phyloP scores from a whole-genome alignment of 2,113 vertebrate genomes.

The Pycnonotus jocosus region DNA sequence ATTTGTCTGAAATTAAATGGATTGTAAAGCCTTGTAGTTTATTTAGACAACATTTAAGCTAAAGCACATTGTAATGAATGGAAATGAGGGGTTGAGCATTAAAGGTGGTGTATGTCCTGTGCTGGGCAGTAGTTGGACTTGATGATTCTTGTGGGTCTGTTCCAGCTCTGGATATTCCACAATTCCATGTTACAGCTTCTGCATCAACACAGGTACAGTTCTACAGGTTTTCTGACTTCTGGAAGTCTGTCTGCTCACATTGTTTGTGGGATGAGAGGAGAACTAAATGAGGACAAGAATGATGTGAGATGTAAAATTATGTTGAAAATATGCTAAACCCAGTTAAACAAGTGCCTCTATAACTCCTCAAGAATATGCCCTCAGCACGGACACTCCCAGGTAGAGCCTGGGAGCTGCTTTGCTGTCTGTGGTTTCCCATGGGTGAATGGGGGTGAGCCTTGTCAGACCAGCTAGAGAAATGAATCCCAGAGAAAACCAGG shows the following conservation, averaged over 20 bases:
- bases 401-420: neutral
- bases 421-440: fast-evolving
- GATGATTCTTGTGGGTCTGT: neutral
- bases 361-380: neutral
- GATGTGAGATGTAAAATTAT: neutral
- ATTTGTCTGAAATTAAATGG: neutral
- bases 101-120: neutral
- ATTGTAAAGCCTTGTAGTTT: neutral
- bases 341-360: neutral
- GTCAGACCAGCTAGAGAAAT: neutral
- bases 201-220: neutral
- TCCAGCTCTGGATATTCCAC: neutral
- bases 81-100: neutral
- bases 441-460: fast-evolving
- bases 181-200: neutral
- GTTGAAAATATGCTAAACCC: neutral
- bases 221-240: neutral
- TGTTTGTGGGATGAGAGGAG: neutral
- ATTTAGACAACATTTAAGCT: neutral
- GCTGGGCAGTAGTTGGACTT: neutral
- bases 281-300: neutral
- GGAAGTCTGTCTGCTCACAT: neutral
- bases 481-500: neutral
- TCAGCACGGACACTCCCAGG: fast-evolving
- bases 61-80: neutral